A percentile compares a stretch with the other conserved stretches of the same genome.
Evolutionary conservation across 2,888 invertebrate species (phyloP).

Genomic region (Macrosoma leucophasiata): DNA sequence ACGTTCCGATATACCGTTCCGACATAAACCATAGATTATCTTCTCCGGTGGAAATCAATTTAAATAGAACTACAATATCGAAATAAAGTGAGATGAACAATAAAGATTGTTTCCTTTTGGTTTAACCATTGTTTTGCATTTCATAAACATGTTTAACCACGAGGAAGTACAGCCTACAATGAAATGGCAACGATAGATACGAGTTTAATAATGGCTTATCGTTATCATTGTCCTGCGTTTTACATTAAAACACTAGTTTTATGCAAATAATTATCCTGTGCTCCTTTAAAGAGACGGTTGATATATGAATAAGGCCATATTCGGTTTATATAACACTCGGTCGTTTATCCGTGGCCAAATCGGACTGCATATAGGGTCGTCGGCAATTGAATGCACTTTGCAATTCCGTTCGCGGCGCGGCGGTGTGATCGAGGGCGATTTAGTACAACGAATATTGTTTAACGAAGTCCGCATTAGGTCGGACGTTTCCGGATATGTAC

Average conservation of each 20-base stretch:
- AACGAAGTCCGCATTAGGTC: conserved; percentile 8
- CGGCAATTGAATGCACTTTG: conserved; percentile 14
- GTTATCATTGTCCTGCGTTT: no score
- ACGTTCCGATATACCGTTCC: conserved; percentile 49
- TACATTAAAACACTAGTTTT: no score
- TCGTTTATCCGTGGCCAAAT: no score
- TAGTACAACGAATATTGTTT: conserved; percentile 27
- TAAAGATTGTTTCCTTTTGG: conserved; percentile 58
- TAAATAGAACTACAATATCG: conserved; percentile 49
- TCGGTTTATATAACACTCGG: no score
- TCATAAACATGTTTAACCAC: conserved; percentile 48
- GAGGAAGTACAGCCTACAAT: conserved; percentile 30
- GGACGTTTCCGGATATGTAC: conserved; percentile 43
- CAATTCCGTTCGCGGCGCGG: conserved; percentile 15
- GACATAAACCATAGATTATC: conserved; percentile 56
- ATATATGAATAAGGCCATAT: no score
- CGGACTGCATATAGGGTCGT: no score
- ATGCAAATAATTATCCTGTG: no score
- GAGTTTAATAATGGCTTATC: no score
- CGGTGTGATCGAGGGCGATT: conserved; percentile 27
- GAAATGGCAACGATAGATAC: no score
- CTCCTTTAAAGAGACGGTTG: no score
- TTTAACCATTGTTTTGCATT: conserved; percentile 54
- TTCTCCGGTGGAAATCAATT: conserved; percentile 57
- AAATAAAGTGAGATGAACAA: conserved; percentile 44